phyloP scores from a whole-genome alignment of 1,140 invertebrate genomes.

The Gerris buenoi region DNA sequence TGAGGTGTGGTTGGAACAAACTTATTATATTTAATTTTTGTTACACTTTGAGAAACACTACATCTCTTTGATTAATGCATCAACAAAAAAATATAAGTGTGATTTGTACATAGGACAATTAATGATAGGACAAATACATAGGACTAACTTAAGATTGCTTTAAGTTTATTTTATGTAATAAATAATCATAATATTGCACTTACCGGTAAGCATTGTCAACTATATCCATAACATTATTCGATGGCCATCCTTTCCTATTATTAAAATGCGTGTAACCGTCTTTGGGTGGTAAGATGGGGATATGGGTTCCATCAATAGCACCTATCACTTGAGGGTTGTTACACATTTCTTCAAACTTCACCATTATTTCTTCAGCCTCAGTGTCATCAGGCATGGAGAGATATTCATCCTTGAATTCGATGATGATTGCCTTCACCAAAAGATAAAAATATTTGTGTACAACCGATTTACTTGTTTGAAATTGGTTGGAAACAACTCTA shows the following conservation, averaged over 20 bases:
- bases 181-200: not conserved
- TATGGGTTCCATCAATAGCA: not conserved
- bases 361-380: not conserved
- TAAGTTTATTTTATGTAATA: not conserved
- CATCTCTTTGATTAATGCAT: not conserved
- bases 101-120: not conserved
- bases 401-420: not conserved
- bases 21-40: not conserved
- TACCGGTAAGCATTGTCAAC: not conserved
- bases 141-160: not conserved
- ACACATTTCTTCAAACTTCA: not conserved
- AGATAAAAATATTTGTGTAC: not conserved
- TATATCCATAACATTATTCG: not conserved
- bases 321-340: not conserved
- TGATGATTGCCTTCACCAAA: not conserved
- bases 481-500: not conserved
- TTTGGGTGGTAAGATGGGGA: not conserved
- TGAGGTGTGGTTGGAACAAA: no score
- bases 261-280: not conserved
- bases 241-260: not conserved
- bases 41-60: not conserved
- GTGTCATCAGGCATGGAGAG: not conserved
- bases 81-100: not conserved
- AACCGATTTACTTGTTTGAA: not conserved
- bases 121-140: not conserved